Evolutionary conservation across 1,140 invertebrate species (phyloP).

Genomic region (Temnothorax longispinosus): DNA sequence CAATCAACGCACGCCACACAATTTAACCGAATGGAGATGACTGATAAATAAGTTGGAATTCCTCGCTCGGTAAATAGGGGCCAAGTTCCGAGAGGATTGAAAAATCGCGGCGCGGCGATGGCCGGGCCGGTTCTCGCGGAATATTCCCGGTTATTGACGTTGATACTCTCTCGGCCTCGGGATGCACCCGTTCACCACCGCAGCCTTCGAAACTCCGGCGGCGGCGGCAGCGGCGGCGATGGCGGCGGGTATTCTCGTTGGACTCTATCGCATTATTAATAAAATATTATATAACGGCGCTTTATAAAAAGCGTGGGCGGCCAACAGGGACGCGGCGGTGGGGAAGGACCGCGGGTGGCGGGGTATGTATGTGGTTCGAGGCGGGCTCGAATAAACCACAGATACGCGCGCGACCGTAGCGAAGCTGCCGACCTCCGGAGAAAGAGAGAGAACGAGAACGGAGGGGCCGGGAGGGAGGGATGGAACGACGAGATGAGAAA

Average conservation of each 20-base stretch:
- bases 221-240: background rate
- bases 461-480: background rate
- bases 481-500: slow-evolving; percentile 21
- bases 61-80: background rate
- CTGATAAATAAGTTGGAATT: slow-evolving; percentile 2
- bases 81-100: background rate
- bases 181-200: slow-evolving; percentile 57
- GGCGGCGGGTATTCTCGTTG: slow-evolving; percentile 62
- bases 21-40: background rate
- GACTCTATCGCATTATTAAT: slow-evolving; percentile 75
- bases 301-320: slow-evolving; percentile 73
- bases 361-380: slow-evolving; percentile 60
- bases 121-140: slow-evolving; percentile 26
- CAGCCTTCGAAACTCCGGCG: slow-evolving; percentile 69
- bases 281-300: slow-evolving; percentile 76
- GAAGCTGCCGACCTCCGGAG: slow-evolving; percentile 54
- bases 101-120: slow-evolving; percentile 20
- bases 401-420: slow-evolving; percentile 73
- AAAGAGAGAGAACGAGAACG: slow-evolving; percentile 21
- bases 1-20: background rate
- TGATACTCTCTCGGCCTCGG: slow-evolving; percentile 47
- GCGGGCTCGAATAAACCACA: slow-evolving; percentile 79
- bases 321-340: slow-evolving; percentile 9
- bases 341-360: background rate
- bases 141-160: slow-evolving; percentile 59